These are phyloP conservation scores for Plebejus melissa DNA, from an alignment of 2,888 invertebrate species.

Conservation along the genomic window DNA sequence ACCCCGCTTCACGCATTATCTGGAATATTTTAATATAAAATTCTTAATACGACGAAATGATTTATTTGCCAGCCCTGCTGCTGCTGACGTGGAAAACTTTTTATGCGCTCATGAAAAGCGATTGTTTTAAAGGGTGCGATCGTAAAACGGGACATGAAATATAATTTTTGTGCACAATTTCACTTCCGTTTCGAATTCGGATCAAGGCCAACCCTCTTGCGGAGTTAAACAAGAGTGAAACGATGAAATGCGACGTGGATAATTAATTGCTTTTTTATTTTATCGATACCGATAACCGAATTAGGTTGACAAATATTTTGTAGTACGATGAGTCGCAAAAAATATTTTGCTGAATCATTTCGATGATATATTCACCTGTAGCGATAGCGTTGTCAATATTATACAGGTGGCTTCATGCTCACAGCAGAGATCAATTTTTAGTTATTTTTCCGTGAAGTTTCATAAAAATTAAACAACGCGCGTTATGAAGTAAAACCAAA, in stretches of 20 bases:
- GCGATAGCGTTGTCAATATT: background rate
- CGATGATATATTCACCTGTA: background rate
- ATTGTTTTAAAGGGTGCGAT: constrained; percentile 13
- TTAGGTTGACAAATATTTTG: background rate
- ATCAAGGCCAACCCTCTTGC: background rate
- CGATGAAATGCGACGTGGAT: background rate
- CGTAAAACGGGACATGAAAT: constrained; percentile 12
- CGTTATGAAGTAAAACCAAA: background rate
- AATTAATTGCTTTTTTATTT: constrained; percentile 8
- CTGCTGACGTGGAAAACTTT: constrained; percentile 3
- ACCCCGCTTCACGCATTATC: background rate
- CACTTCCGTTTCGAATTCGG: constrained; percentile 7
- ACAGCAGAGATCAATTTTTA: background rate
- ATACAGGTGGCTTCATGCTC: background rate
- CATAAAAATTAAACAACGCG: background rate
- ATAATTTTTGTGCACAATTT: background rate
- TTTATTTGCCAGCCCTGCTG: constrained; percentile 3
- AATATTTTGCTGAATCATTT: background rate
- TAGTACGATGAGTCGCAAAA: background rate
- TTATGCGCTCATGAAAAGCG: background rate
- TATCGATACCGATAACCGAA: background rate
- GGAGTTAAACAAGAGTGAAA: background rate
- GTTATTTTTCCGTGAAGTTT: background rate
- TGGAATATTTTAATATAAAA: constrained; percentile 15
- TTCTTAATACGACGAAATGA: constrained; percentile 17